Conservation (phyloP, 2,888 invertebrate genomes). For the Scrobipalpa atriplicella region DNA sequence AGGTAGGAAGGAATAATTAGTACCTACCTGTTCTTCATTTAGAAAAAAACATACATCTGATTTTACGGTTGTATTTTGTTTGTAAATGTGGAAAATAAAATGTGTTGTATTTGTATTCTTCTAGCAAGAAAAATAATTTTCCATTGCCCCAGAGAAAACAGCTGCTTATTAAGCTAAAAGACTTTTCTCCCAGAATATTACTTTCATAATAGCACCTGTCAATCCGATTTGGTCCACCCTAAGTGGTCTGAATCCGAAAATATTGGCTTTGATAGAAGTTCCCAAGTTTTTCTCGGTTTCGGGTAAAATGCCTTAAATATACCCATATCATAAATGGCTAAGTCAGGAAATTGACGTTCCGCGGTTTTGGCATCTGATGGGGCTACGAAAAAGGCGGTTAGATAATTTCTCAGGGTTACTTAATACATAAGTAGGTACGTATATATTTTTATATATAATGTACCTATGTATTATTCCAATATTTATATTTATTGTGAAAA, state of each 20-base stretch:
- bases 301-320: neutral
- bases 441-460: neutral
- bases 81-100: too few relatives aligned
- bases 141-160: too few relatives aligned
- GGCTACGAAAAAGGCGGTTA: neutral
- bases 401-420: neutral
- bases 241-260: neutral
- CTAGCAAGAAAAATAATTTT: too few relatives aligned
- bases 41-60: too few relatives aligned
- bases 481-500: too few relatives aligned
- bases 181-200: neutral
- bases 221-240: neutral
- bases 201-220: constrained; percentile 11
- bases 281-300: constrained; percentile 4
- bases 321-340: constrained; percentile 50
- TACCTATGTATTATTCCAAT: too few relatives aligned
- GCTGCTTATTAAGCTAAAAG: too few relatives aligned
- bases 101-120: too few relatives aligned
- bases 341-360: constrained; percentile 59
- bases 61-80: too few relatives aligned
- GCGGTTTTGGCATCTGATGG: constrained; percentile 42
- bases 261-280: constrained; percentile 7
- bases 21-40: too few relatives aligned
- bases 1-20: too few relatives aligned
- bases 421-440: neutral